A percentile compares a stretch with the other conserved stretches of the same genome.
Conservation (phyloP, 2,113 vertebrate genomes). For the Narcine bancroftii region DNA sequence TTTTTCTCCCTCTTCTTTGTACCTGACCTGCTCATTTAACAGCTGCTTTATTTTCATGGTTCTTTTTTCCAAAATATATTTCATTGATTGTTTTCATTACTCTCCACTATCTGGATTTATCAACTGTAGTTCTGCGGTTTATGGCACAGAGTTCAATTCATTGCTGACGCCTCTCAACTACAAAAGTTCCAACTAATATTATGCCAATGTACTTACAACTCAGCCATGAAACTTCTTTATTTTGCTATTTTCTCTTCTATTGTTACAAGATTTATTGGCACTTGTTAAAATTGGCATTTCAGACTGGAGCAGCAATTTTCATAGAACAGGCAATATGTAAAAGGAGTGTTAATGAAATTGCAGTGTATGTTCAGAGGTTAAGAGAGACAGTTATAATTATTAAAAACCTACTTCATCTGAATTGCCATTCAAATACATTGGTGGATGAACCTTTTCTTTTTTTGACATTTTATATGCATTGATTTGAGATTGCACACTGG, state of each 20-base stretch:
- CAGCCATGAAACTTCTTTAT: neutral
- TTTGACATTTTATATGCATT: too few relatives aligned
- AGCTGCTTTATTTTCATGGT: neutral
- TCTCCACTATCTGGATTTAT: neutral
- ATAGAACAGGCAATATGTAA: neutral
- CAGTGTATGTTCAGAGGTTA: too few relatives aligned
- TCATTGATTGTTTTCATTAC: neutral
- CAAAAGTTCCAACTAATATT: neutral
- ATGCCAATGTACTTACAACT: neutral
- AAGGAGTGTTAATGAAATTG: neutral
- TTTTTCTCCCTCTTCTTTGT: neutral
- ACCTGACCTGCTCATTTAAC: neutral
- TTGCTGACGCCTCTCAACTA: neutral
- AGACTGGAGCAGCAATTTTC: neutral
- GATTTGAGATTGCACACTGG: too few relatives aligned
- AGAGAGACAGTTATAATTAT: too few relatives aligned
- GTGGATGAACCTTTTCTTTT: too few relatives aligned
- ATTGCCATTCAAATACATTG: too few relatives aligned
- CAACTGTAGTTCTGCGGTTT: neutral
- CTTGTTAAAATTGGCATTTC: neutral
- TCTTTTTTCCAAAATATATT: neutral
- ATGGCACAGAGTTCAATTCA: neutral
- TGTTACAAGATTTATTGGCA: conserved; percentile 6
- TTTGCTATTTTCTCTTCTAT: conserved; percentile 3
- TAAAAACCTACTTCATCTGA: too few relatives aligned